phyloP scores from a whole-genome alignment of 2,888 invertebrate genomes.

The Drosophila percnosoma region DNA sequence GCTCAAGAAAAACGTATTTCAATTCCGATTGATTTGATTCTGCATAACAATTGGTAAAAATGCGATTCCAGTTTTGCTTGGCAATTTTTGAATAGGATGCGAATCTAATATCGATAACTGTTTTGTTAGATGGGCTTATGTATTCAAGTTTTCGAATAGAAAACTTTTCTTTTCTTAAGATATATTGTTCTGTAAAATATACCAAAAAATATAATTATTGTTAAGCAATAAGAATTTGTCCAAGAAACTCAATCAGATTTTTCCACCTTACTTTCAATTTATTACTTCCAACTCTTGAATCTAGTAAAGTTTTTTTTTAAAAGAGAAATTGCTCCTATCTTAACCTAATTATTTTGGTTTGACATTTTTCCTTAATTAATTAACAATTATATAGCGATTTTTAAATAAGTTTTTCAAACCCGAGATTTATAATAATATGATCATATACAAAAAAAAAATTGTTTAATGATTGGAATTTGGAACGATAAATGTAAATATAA shows the following conservation, averaged over 20 bases:
- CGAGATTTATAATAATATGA: background rate
- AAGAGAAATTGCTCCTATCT: background rate
- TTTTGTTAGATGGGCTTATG: fast-evolving
- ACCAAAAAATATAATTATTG: background rate
- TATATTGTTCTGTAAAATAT: background rate
- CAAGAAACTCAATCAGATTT: too few relatives aligned
- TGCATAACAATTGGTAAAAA: background rate
- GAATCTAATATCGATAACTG: background rate
- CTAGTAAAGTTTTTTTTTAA: background rate
- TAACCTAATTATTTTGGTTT: background rate
- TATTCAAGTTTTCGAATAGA: background rate
- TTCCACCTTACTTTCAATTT: background rate
- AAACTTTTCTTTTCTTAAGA: fast-evolving
- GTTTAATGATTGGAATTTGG: too few relatives aligned
- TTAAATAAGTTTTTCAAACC: background rate
- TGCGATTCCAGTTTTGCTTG: background rate
- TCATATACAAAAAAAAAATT: background rate
- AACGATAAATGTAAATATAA: background rate
- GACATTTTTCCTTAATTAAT: background rate
- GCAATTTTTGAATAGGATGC: background rate
- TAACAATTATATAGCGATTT: background rate
- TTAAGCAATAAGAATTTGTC: background rate
- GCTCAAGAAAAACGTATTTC: background rate
- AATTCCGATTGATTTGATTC: background rate
- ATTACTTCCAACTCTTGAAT: background rate